These are phyloP conservation scores for Polyodon spathula DNA, from an alignment of 2,113 vertebrate genomes.

Conservation along the genomic window DNA sequence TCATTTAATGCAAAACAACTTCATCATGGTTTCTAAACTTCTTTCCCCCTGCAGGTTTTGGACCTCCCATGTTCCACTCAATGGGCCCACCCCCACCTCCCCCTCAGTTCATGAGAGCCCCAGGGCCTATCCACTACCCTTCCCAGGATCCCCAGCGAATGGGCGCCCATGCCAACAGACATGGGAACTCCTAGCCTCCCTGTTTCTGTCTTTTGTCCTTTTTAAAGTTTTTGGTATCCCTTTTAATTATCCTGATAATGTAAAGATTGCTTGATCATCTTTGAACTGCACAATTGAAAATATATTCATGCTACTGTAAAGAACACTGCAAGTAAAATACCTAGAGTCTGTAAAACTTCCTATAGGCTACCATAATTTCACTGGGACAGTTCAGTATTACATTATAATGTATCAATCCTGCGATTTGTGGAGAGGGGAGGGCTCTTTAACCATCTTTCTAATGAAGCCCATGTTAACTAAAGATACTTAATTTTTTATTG, in stretches of 20 bases:
- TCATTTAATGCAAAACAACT: neutral
- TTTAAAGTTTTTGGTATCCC: conserved; percentile 15
- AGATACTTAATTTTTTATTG: no score
- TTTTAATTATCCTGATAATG: neutral
- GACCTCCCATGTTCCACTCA: conserved; percentile 64
- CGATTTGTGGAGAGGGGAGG: no score
- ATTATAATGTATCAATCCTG: no score
- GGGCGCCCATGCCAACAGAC: conserved; percentile 82
- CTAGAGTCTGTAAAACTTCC: no score
- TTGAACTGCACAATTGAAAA: no score
- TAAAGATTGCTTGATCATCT: no score
- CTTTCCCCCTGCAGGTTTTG: conserved; percentile 64
- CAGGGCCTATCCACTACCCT: conserved; percentile 87
- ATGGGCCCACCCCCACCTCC: conserved; percentile 75
- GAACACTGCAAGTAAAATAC: no score
- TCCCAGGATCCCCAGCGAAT: conserved; percentile 94
- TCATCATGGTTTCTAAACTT: neutral
- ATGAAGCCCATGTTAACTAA: no score
- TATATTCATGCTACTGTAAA: no score
- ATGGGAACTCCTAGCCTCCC: conserved; percentile 62
- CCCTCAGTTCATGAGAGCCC: conserved; percentile 82
- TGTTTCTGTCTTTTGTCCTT: neutral
- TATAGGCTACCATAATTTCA: no score
- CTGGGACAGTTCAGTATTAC: no score
- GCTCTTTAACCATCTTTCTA: no score